These are phyloP conservation scores for Ophion costatus DNA, from an alignment of 2,888 invertebrate genomes.

Conservation along the genomic window DNA sequence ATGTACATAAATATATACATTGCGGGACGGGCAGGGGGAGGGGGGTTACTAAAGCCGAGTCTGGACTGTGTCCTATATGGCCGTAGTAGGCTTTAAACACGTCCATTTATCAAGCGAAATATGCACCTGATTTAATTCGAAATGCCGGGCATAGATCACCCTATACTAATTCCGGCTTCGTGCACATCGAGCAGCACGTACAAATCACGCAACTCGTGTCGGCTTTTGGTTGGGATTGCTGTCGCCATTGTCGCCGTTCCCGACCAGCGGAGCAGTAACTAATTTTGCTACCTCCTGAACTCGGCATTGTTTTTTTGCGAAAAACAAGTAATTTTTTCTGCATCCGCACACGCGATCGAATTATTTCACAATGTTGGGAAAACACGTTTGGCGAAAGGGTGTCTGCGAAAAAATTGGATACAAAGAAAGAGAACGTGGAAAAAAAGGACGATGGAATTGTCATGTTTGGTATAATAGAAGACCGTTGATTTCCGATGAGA, in stretches of 20 bases:
- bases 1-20: conserved; percentile 25
- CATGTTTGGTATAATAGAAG: background rate
- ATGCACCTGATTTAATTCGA: conserved; percentile 75
- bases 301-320: background rate
- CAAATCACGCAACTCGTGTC: conserved; percentile 67
- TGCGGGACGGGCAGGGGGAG: background rate
- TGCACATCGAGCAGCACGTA: conserved; percentile 57
- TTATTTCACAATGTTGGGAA: background rate
- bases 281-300: conserved; percentile 24
- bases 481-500: background rate
- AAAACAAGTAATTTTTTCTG: background rate
- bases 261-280: conserved; percentile 50
- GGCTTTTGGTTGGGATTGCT: conserved; percentile 39
- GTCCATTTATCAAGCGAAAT: conserved; percentile 75
- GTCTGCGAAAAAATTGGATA: background rate
- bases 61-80: conserved; percentile 59
- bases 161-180: conserved; percentile 70
- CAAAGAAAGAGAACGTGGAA: background rate
- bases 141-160: conserved; percentile 74
- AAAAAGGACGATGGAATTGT: background rate
- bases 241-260: conserved; percentile 63
- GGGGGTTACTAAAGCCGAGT: conserved; percentile 15
- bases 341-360: background rate
- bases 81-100: conserved; percentile 63
- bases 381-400: background rate